Evolutionary conservation across 2,113 vertebrate genomes (phyloP).

Genomic region (Hemiscyllium ocellatum): DNA sequence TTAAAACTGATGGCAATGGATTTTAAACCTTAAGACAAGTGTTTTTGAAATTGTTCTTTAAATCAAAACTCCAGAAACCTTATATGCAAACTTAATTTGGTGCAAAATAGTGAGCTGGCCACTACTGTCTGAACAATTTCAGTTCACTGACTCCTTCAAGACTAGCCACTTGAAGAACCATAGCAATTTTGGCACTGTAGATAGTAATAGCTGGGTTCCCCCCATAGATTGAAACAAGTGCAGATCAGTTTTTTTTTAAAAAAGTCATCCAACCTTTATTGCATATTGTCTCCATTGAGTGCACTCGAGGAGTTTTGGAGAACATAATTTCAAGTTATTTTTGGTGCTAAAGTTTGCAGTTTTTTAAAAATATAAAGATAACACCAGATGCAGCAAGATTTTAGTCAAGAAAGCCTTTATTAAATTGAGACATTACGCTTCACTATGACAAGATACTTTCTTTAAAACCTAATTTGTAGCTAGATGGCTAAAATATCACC

Average conservation of each 20-base stretch:
- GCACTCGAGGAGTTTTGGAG: neutral
- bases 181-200: neutral
- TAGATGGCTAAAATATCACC: neutral
- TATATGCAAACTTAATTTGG: no score
- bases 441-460: neutral
- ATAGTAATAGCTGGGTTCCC: neutral
- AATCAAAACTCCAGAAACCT: no score
- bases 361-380: neutral
- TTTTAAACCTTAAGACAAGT: neutral
- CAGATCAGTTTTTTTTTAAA: neutral
- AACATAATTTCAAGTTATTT: neutral
- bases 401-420: neutral
- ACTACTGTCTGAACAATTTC: neutral
- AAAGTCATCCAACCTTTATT: conserved; percentile 4
- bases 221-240: neutral
- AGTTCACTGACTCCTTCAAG: neutral
- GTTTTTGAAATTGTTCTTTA: neutral
- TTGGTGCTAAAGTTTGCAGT: neutral
- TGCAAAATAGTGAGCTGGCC: no score
- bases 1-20: neutral
- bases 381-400: neutral
- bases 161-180: neutral
- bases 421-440: neutral
- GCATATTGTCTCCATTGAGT: neutral
- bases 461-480: neutral